Evolutionary conservation across 2,797 vertebrate genomes (phyloP), one percentile per base, ranked within the genome.

Genomic region (Danionella dracula): DNA sequence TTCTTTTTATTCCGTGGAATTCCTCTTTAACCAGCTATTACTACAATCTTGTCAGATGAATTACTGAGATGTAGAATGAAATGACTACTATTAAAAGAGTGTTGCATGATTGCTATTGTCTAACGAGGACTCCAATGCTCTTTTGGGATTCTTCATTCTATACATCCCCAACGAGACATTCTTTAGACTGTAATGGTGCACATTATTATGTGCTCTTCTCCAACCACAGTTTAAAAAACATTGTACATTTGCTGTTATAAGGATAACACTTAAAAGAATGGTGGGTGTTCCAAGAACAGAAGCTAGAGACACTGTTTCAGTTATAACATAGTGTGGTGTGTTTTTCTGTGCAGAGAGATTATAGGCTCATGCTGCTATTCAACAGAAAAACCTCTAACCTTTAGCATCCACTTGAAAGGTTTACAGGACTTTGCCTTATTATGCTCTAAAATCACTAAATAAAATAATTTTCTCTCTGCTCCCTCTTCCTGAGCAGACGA

Each of bases 391-490:
- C 38, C 46, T 35, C 16, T 12, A 72, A 78, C 68, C 35, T 69
- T 40, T 63, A 42, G 13, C 10, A 8, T 58, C 60, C 70, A 49
- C 78, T 80, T 80, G 67, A 80, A 81, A 76, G 76, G 84, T 87
- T 81, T 84, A 84, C 68, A 59, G 74, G 66, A 20, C 68, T 57
- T 71, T 46, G 74, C 16, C 21, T 61, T 49, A 68, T 67, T 77
- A 21, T 77, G 73, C 78, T 58, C 75, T 81, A 79, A 74, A 82
- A 76, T 80, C 59, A 27, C 42, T 72, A 81, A 72, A 81, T 78
- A 84, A 80, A 71, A 45, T 19, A 68, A 77, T 68, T 70, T 75
- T 79, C 78, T 76, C 12, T 62, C 16, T 59, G 5, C 37, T 41
- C 61, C 71, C 70, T 67, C 29, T 15, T 31, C 68, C 71, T 74